phyloP scores from a whole-genome alignment of 1,140 invertebrate genomes.

The Sarcophaga bullata region DNA sequence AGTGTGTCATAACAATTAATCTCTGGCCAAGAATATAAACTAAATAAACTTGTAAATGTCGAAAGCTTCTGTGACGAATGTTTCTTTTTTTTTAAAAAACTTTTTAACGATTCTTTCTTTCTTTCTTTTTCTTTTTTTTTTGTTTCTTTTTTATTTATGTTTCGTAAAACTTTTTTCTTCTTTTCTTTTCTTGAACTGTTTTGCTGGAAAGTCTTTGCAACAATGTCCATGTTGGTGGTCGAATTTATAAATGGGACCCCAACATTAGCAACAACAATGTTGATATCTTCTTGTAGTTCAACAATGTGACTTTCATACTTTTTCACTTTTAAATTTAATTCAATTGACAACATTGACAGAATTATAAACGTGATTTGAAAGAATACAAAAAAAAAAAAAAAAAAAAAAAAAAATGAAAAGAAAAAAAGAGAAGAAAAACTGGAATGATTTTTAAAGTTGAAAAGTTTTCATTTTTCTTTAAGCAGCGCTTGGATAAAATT shows the following conservation, averaged over 20 bases:
- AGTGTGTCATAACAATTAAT: constrained; percentile 15
- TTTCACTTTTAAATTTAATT: neutral
- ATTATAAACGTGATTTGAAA: neutral
- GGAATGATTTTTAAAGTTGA: too few relatives aligned
- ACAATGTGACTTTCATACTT: neutral
- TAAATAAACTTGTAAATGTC: neutral
- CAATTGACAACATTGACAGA: neutral
- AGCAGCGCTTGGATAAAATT: too few relatives aligned
- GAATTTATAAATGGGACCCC: neutral
- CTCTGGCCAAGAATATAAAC: neutral
- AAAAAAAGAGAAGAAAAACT: too few relatives aligned
- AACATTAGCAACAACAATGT: neutral
- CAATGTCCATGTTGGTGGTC: neutral
- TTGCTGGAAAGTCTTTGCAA: neutral
- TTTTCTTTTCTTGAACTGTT: neutral
- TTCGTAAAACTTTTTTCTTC: neutral
- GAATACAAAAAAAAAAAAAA: too few relatives aligned
- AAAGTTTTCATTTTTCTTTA: too few relatives aligned
- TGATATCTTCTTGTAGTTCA: neutral
- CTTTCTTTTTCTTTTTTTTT: neutral
- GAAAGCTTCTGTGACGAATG: neutral
- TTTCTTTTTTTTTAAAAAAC: neutral
- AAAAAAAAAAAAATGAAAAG: too few relatives aligned
- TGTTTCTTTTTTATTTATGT: too few relatives aligned
- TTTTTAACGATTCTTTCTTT: constrained; percentile 11